Evolutionary conservation across 2,888 invertebrate genomes (phyloP), one percentile per base, ranked within the genome.

Genomic region (Lasioglossum malachurum): DNA sequence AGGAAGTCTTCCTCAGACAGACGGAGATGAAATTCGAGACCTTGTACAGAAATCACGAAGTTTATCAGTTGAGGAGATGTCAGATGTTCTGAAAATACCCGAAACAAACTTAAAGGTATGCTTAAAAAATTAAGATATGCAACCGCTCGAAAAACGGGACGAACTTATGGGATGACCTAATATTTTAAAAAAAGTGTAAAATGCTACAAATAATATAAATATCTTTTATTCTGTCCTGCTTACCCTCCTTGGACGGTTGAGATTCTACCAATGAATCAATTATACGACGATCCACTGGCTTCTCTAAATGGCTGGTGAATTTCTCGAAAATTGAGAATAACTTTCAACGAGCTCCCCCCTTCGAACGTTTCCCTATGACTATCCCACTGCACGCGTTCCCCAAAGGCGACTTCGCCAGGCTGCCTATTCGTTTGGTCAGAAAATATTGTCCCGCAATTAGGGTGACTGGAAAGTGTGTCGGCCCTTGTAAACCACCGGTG

Each of bases 401-500:
- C 31, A 31, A 64, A 31, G 31, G 8, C 31, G 7, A 8, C 31
- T 31, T 31, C 38, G 35, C 64, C 35, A 69, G 67, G 35, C 23
- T 16, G 57, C 8, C 14, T 14, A 7, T 38, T 64, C 10, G 77
- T 80, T 82, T 80, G 57, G 75, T 85, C 73, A 72, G 81, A 57
- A 44, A 86, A 86, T 89, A 85, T 76, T 84, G 77, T 84, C 73
- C 23, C 53, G 53, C 84, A 85, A 89, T 89, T 84, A 83, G 4
- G 64, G 60, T 19, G 57, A 46, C 31, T 78, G 75, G 46, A 80
- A 86, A 80, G 69, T 77, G 46, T 79, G 83, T 83, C 81, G 78
- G 60, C 35, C 44, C 67, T 84, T 78, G n/a, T 31, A 80, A 75
- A 64, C 49, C 71, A 78, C 80, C 57, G 60, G 69, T 60, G 60